phyloP scores from a whole-genome alignment of 2,888 invertebrate genomes.

The Lasioglossum zephyrum region DNA sequence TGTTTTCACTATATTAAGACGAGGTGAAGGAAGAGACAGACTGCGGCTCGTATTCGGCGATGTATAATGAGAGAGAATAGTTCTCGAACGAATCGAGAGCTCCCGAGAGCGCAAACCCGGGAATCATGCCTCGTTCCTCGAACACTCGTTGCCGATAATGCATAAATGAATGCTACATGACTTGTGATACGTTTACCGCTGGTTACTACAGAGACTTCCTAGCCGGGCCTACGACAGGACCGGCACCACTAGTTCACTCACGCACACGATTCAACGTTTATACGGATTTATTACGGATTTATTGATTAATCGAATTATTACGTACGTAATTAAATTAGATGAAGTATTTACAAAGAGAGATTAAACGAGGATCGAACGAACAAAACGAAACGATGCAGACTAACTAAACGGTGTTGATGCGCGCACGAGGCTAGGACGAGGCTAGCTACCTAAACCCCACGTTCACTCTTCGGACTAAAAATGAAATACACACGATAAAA shows the following conservation, averaged over 20 bases:
- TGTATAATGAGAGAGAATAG: neutral
- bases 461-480: slow-evolving; percentile 70
- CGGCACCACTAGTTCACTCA: slow-evolving; percentile 84
- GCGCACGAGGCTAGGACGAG: slow-evolving; percentile 84
- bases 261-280: slow-evolving; percentile 83
- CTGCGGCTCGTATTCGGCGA: slow-evolving; percentile 23
- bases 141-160: slow-evolving; percentile 77
- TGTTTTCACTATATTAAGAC: slow-evolving; percentile 34
- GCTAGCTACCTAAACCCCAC: slow-evolving; percentile 82
- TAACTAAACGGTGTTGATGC: slow-evolving; percentile 68
- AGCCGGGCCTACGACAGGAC: slow-evolving; percentile 76
- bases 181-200: slow-evolving; percentile 85
- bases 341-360: slow-evolving; percentile 66
- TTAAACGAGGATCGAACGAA: slow-evolving; percentile 40
- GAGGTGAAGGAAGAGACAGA: slow-evolving; percentile 6
- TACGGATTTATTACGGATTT: slow-evolving; percentile 81
- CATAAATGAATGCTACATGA: slow-evolving; percentile 83
- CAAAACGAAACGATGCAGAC: slow-evolving; percentile 48
- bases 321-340: slow-evolving; percentile 79
- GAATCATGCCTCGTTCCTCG: slow-evolving; percentile 65
- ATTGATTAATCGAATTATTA: slow-evolving; percentile 81
- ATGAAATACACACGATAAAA: slow-evolving; percentile 29
- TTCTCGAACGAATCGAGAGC: slow-evolving; percentile 14
- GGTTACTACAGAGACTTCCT: slow-evolving; percentile 85
- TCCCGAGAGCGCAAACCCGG: neutral